Evolutionary conservation across 2,888 invertebrate genomes (phyloP).

Genomic region (Agrochola circellaris): DNA sequence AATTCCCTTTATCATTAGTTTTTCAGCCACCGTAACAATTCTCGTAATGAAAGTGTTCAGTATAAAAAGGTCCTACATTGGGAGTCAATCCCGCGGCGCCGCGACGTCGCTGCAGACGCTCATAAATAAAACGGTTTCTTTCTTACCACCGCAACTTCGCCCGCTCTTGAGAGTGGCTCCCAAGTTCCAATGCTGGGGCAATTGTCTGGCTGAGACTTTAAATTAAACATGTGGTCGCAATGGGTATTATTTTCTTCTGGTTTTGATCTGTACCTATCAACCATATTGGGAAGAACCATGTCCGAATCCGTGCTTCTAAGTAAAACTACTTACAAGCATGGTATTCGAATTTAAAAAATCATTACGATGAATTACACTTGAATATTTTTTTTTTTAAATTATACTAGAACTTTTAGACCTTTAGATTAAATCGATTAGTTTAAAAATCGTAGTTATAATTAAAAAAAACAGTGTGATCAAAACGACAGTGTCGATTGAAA

Average conservation of each 20-base stretch:
- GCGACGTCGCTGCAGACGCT: slow-evolving; percentile 47
- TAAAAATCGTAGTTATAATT: too few relatives aligned
- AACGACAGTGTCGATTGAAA: background rate
- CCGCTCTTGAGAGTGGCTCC: slow-evolving; percentile 27
- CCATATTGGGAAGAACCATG: background rate
- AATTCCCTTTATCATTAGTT: background rate
- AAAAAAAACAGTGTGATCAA: background rate
- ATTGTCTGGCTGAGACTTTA: slow-evolving; percentile 47
- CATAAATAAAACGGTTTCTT: slow-evolving; percentile 59
- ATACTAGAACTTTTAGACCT: too few relatives aligned
- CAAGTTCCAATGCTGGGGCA: slow-evolving; percentile 16
- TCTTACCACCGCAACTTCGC: slow-evolving; percentile 19
- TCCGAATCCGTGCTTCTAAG: background rate
- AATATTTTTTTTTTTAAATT: too few relatives aligned
- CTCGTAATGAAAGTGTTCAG: slow-evolving; percentile 46
- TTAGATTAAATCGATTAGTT: too few relatives aligned
- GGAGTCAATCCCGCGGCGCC: slow-evolving; percentile 14
- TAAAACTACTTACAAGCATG: too few relatives aligned
- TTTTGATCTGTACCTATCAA: background rate
- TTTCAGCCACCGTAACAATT: background rate
- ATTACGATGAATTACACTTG: too few relatives aligned
- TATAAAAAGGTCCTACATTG: slow-evolving; percentile 44
- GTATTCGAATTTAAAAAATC: too few relatives aligned
- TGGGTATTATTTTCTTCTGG: slow-evolving; percentile 6
- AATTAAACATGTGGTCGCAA: slow-evolving; percentile 49